Conservation (phyloP, 2,888 invertebrate genomes). For the Drosophila buzzatii region DNA sequence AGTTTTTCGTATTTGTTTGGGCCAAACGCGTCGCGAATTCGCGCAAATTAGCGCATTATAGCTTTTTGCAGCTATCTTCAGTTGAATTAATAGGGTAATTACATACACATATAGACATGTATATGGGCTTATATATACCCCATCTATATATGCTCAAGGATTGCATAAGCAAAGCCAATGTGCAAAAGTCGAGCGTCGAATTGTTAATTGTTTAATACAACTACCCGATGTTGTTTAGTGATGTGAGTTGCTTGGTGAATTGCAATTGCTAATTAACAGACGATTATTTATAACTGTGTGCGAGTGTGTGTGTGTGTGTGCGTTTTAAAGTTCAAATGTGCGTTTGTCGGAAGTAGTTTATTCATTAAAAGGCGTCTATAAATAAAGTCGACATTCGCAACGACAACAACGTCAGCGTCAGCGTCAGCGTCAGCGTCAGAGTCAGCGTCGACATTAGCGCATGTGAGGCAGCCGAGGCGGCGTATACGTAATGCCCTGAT, state of each 20-base stretch:
- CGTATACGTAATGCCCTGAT: conserved; percentile 64
- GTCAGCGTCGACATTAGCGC: conserved; percentile 3
- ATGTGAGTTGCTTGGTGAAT: conserved; percentile 17
- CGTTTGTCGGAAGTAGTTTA: conserved; percentile 72
- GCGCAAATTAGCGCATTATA: conserved; percentile 41
- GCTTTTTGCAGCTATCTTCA: conserved; percentile 13
- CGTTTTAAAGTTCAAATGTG: conserved; percentile 68
- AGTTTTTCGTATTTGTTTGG: conserved; percentile 64
- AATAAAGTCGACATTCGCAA: conserved; percentile 55
- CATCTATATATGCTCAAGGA: conserved; percentile 3
- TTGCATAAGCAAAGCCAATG: conserved; percentile 15
- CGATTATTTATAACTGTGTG: conserved; percentile 55
- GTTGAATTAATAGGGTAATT: conserved; percentile 55
- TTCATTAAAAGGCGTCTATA: conserved; percentile 59
- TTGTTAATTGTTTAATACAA: conserved; percentile 10
- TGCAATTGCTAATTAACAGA: conserved; percentile 45
- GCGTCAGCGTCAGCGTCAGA: conserved; percentile 8
- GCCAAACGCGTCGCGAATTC: conserved; percentile 56
- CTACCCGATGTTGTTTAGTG: conserved; percentile 11
- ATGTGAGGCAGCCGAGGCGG: conserved; percentile 37
- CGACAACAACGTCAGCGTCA: conserved; percentile 40
- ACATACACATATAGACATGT: background rate
- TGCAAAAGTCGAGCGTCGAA: conserved; percentile 6
- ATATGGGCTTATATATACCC: background rate
- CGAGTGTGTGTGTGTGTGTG: conserved; percentile 3